A percentile compares a stretch with the other conserved stretches of the same genome.
Conservation (phyloP, 1,140 invertebrate species). For the Bombus fervidus region DNA sequence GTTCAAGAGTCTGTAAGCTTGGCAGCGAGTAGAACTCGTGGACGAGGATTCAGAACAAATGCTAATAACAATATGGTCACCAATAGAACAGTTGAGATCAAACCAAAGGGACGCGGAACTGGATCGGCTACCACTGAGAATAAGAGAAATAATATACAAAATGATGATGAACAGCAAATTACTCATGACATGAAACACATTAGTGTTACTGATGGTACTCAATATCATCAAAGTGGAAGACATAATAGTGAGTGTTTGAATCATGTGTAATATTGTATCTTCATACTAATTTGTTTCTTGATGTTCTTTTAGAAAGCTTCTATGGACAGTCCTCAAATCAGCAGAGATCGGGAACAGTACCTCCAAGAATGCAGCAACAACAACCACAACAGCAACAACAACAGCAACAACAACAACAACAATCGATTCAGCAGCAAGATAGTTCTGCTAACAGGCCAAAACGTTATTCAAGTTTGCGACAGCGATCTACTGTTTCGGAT, state of each 20-base stretch:
- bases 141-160: conserved; percentile 74
- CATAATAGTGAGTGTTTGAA: conserved; percentile 73
- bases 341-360: conserved; percentile 79
- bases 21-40: conserved; percentile 73
- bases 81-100: conserved; percentile 76
- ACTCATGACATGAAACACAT: conserved; percentile 82
- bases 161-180: conserved; percentile 77
- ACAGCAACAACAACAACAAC: conserved; percentile 72
- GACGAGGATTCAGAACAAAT: conserved; percentile 77
- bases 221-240: conserved; percentile 75
- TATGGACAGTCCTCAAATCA: conserved; percentile 77
- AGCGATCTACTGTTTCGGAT: conserved; percentile 82
- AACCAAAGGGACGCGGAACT: conserved; percentile 78
- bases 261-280: conserved; percentile 21
- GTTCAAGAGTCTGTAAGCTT: conserved; percentile 74
- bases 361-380: conserved; percentile 82
- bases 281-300: not conserved
- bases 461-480: conserved; percentile 89
- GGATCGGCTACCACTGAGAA: conserved; percentile 69
- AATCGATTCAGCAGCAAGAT: conserved; percentile 77
- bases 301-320: conserved; percentile 73
- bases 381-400: conserved; percentile 68
- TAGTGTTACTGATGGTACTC: conserved; percentile 78
- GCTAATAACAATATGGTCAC: conserved; percentile 77
- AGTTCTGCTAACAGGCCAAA: conserved; percentile 85